Evolutionary conservation across 2,888 invertebrate genomes (phyloP).

Genomic region (Callyntrura sp.): DNA sequence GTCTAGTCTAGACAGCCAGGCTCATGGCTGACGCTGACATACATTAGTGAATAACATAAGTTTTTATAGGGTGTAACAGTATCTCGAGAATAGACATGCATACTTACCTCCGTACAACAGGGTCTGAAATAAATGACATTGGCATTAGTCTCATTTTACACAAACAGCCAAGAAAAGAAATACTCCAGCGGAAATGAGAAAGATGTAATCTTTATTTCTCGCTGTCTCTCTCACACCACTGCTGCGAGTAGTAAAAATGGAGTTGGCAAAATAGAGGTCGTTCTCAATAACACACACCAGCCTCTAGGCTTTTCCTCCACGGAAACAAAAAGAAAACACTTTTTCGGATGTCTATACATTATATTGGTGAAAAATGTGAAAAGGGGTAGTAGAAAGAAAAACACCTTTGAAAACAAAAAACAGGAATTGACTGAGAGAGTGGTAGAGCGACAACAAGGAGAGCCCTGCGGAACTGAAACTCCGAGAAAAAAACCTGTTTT

Average conservation of each 20-base stretch:
- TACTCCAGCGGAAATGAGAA: not conserved
- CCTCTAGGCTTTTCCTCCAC: not conserved
- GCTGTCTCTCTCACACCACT: not conserved
- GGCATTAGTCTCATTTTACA: not conserved
- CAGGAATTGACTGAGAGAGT: not conserved
- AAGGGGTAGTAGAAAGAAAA: not conserved
- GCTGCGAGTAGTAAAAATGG: not conserved
- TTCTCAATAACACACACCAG: not conserved
- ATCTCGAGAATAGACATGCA: not conserved
- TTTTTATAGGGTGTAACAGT: not conserved
- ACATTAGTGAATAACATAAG: not conserved
- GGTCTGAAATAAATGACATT: not conserved
- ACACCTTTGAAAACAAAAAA: not conserved
- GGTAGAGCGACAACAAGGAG: not conserved
- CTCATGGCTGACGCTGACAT: constrained; percentile 2
- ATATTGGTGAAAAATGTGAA: not conserved
- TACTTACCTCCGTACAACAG: not conserved
- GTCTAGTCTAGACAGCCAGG: not conserved
- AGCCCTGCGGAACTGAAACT: not conserved
- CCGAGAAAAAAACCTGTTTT: not conserved
- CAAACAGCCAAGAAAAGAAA: not conserved
- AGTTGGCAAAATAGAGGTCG: not conserved
- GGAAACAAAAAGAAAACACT: too few relatives aligned
- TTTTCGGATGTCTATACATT: not conserved
- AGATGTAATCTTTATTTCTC: constrained; percentile 12